Conservation (phyloP, 1,140 invertebrate species). For the Ceratitis capitata region DNA sequence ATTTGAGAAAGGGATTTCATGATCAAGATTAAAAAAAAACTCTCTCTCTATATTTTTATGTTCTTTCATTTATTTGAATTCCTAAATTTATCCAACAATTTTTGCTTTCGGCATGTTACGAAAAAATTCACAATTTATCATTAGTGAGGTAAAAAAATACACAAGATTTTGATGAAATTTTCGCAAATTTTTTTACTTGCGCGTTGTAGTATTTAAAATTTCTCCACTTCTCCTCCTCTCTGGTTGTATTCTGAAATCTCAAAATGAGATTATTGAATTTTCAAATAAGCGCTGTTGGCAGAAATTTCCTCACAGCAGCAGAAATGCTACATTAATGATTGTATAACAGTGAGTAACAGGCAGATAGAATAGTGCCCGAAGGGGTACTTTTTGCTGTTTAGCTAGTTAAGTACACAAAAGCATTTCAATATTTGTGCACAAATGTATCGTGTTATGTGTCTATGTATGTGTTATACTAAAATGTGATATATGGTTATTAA, state of each 20-base stretch:
- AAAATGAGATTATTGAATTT: background rate
- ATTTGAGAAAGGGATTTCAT: no score
- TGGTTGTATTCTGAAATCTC: background rate
- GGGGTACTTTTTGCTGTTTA: background rate
- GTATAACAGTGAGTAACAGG: background rate
- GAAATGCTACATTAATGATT: no score
- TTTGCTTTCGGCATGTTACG: background rate
- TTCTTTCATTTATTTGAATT: no score
- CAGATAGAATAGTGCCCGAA: background rate
- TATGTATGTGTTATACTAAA: no score
- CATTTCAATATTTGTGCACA: background rate
- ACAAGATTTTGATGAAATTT: background rate
- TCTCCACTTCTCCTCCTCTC: background rate
- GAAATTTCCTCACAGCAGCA: background rate
- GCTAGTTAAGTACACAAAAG: background rate
- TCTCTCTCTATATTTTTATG: no score
- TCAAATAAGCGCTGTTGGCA: background rate
- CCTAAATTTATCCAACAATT: no score
- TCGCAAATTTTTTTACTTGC: background rate
- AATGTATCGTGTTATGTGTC: no score
- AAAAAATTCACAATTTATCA: background rate
- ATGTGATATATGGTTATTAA: background rate
- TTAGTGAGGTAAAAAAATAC: no score
- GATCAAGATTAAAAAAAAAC: no score
- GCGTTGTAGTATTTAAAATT: background rate